Percentiles rank a stretch among this genome's conserved stretches.
Conservation (phyloP, 2,797 vertebrate species). For the Eulemur mongoz region DNA sequence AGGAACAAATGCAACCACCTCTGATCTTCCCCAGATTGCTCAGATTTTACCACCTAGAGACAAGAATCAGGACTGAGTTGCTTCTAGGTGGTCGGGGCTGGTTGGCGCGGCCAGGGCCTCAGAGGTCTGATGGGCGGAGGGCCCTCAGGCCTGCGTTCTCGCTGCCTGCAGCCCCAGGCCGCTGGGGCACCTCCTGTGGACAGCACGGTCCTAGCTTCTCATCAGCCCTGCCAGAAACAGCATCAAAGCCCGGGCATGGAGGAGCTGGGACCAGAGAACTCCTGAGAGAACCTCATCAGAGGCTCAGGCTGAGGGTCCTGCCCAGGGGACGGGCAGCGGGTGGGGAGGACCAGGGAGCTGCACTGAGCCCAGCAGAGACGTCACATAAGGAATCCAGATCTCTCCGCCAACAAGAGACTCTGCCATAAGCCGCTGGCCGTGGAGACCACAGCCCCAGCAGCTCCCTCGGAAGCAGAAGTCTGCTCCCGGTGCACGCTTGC, state of each 20-base stretch:
- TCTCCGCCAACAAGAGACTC: not conserved
- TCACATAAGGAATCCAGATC: not conserved
- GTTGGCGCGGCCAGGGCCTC: not conserved
- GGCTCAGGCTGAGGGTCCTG: not conserved
- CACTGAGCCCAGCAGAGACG: not conserved
- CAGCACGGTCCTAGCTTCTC: not conserved
- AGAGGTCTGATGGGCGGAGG: not conserved
- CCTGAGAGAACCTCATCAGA: not conserved
- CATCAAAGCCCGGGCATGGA: not conserved
- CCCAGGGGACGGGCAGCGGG: too few relatives aligned
- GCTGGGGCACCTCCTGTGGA: not conserved
- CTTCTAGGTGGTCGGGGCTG: not conserved
- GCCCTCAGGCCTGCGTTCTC: not conserved
- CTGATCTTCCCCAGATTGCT: not conserved
- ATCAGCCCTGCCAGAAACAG: not conserved
- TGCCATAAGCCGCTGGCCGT: not conserved
- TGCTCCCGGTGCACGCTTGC: fast-evolving
- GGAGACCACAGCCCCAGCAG: too few relatives aligned
- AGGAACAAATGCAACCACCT: not conserved
- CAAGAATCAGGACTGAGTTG: not conserved
- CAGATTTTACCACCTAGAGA: not conserved
- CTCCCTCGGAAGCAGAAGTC: fast-evolving
- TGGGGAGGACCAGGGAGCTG: not conserved
- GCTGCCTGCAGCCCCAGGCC: not conserved
- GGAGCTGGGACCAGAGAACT: not conserved